These are phyloP conservation scores for Clavelina lepadiformis DNA, from an alignment of 23 tunicate species.

Conservation along the genomic window DNA sequence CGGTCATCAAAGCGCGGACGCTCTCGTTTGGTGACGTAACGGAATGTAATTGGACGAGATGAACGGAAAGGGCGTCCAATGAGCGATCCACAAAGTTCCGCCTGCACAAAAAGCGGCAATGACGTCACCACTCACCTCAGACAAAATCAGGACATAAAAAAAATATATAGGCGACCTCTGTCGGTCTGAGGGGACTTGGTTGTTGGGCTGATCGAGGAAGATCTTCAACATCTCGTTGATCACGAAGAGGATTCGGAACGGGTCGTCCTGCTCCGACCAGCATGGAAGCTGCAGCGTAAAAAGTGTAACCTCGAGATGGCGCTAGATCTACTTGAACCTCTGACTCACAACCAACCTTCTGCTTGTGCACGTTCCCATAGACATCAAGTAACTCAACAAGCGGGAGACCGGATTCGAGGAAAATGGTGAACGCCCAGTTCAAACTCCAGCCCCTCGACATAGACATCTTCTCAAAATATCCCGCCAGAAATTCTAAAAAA, in stretches of 20 bases:
- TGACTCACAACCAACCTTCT: slow-evolving; percentile 32
- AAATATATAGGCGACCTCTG: slow-evolving; percentile 36
- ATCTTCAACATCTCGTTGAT: slow-evolving; percentile 42
- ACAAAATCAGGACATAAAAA: background rate
- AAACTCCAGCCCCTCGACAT: slow-evolving; percentile 61
- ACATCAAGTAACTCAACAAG: slow-evolving; percentile 40
- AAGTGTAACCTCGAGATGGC: background rate
- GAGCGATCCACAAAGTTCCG: slow-evolving; percentile 49
- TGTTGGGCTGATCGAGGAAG: slow-evolving; percentile 56
- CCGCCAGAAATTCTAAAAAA: slow-evolving; percentile 56
- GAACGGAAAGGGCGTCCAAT: slow-evolving; percentile 53
- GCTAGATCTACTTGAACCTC: background rate
- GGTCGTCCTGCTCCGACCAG: slow-evolving; percentile 50
- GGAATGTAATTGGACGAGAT: slow-evolving; percentile 62
- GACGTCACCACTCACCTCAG: background rate
- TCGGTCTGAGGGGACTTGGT: slow-evolving; percentile 31
- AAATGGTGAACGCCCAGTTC: slow-evolving; percentile 43
- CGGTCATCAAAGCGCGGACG: slow-evolving; percentile 32
- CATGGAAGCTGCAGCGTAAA: slow-evolving; percentile 38
- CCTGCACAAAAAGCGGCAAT: slow-evolving; percentile 18
- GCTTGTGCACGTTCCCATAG: slow-evolving; percentile 42
- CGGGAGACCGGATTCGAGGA: slow-evolving; percentile 53
- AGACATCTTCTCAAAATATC: slow-evolving; percentile 64
- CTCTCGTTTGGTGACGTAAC: slow-evolving; percentile 48
- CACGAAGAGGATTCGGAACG: slow-evolving; percentile 54